Conservation (phyloP, 2,797 vertebrate genomes). For the Sphaeramia orbicularis region DNA sequence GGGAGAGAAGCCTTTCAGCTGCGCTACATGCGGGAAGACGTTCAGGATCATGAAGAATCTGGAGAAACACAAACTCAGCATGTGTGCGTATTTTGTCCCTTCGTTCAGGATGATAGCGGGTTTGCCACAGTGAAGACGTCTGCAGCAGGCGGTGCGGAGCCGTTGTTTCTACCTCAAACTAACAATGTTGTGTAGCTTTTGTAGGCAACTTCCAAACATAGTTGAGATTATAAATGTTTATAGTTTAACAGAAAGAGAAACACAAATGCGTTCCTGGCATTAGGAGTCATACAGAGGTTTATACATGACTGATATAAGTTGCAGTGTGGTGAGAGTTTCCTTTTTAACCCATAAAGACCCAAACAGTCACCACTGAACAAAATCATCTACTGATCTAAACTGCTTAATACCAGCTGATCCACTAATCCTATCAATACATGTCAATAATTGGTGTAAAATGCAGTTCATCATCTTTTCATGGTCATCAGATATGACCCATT, state of each 20-base stretch:
- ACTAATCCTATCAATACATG: no score
- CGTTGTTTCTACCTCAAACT: conserved; percentile 66
- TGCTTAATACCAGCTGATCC: no score
- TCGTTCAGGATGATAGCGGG: conserved; percentile 76
- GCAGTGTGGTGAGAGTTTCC: neutral
- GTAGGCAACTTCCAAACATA: neutral
- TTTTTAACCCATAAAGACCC: neutral
- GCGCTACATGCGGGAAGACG: conserved; percentile 72
- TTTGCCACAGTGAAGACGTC: conserved; percentile 29
- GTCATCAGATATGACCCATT: no score
- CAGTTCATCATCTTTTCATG: no score
- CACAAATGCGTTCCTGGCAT: neutral
- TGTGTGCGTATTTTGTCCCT: conserved; percentile 60
- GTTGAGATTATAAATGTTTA: neutral
- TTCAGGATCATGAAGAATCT: conserved; percentile 82
- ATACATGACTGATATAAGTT: neutral
- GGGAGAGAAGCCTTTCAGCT: conserved; percentile 81
- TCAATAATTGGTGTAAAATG: no score
- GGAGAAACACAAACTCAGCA: conserved; percentile 71
- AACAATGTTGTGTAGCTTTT: conserved; percentile 13
- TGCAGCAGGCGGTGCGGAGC: neutral
- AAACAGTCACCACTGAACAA: no score
- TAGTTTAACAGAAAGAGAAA: neutral
- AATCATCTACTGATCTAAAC: no score
- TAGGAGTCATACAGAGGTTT: conserved; percentile 1